Conservation (phyloP, 2,797 vertebrate species). For the Sebastes itinus region DNA sequence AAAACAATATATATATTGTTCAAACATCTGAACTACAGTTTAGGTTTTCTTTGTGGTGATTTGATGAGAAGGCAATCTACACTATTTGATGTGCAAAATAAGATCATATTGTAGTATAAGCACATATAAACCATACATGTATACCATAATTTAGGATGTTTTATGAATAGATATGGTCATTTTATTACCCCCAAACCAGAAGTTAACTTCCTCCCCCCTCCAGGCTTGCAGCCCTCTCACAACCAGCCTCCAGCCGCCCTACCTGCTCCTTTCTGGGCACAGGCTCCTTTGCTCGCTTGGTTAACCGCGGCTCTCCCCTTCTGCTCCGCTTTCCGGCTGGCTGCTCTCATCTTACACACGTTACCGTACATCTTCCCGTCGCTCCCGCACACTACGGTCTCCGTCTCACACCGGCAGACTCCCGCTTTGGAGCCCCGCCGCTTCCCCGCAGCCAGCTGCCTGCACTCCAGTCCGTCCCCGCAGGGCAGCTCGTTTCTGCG, state of each 20-base stretch:
- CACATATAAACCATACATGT: background rate
- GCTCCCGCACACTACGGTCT: conserved; percentile 87
- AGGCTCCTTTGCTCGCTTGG: conserved; percentile 88
- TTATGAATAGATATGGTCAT: background rate
- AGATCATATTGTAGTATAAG: background rate
- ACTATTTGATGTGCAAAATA: background rate
- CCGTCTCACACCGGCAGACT: conserved; percentile 87
- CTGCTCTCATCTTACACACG: conserved; percentile 87
- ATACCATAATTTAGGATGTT: background rate
- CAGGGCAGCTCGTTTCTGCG: conserved; percentile 87
- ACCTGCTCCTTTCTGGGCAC: conserved; percentile 79
- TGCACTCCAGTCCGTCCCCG: conserved; percentile 90
- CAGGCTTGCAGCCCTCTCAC: background rate
- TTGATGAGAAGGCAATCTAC: background rate
- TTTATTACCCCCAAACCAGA: background rate
- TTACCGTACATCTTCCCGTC: conserved; percentile 91
- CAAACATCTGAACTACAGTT: no score
- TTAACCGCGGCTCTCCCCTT: conserved; percentile 81
- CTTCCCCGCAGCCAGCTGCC: conserved; percentile 56
- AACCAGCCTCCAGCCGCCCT: conserved; percentile 55
- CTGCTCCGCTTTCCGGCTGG: conserved; percentile 86
- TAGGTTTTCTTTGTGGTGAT: background rate
- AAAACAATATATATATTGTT: no score
- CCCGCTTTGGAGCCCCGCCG: conserved; percentile 80
- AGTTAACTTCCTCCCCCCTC: background rate